Evolutionary conservation across 2,888 invertebrate genomes (phyloP), one percentile per base, ranked within the genome.

Genomic region (Seladonia tumulorum): DNA sequence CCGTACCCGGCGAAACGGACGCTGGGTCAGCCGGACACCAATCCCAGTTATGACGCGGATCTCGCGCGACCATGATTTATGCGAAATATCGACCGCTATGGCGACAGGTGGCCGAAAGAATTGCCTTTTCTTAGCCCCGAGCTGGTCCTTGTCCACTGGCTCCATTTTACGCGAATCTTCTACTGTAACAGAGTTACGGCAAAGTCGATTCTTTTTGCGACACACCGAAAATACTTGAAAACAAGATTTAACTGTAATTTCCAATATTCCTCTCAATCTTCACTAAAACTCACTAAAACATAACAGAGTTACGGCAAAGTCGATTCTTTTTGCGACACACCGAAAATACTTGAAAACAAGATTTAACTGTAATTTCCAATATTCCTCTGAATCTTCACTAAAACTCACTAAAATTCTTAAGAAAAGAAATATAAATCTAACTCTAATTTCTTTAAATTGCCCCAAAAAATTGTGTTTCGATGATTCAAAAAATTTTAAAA

Each of bases 1-100:
- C 87, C 72, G 42, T 53, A 75, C 68, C 73, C 18, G 53, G 53
- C 73, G 76, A 78, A 86, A 85, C 72, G 75, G 39, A 85, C 63
- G 39, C 72, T n/a, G 39, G 49, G n/a, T 12, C 42, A 25, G 66
- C 18, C n/a, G 42, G 35, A 29, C 47, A 25, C 75, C 71, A 63
- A 79, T 72, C 42, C 75, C 29, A 76, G 79, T 85, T 76, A 85
- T 79, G 66, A 79, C 79, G 47, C 71, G 57, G 60, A 73, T 63
- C 49, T 68, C 79, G 63, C 45, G 63, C 53, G 49, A 57, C 47
- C 42, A 22, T 68, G 45, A 79, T 42, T 68, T 57, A 45, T 12
- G 47, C 60, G 66, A 73, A 76, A 35, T 29, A 68, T 74, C 53
- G 22, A 22, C 22, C n/a, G 16, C 7, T 18, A 60, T 22, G 53